Evolutionary conservation across 2,113 vertebrate genomes (phyloP).

Genomic region (Amblyornis subalaris): DNA sequence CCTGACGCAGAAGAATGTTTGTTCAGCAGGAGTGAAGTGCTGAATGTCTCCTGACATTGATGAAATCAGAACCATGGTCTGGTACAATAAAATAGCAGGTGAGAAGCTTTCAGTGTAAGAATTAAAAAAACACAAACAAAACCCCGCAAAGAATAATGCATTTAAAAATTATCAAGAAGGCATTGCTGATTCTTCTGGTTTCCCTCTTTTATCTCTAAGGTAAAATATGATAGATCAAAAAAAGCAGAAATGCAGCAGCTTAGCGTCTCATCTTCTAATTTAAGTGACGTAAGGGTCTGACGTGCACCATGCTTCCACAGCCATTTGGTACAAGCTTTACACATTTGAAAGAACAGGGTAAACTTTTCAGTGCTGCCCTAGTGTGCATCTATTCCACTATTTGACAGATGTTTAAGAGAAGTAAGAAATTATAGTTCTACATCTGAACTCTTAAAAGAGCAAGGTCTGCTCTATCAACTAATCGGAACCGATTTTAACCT

Average conservation of each 20-base stretch:
- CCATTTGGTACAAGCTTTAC: too few relatives aligned
- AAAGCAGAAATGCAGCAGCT: background rate
- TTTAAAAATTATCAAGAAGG: background rate
- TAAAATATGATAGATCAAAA: background rate
- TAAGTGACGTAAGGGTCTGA: background rate
- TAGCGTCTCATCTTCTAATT: background rate
- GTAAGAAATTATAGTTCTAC: rapidly evolving
- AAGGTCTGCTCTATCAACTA: background rate
- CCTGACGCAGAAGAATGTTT: background rate
- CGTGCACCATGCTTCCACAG: background rate
- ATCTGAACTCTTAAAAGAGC: background rate
- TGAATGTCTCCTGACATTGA: background rate
- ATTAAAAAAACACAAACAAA: background rate
- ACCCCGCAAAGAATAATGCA: rapidly evolving
- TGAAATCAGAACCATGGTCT: background rate
- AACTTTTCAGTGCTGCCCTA: background rate
- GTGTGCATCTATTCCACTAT: too few relatives aligned
- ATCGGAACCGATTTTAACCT: background rate
- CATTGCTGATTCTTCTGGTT: background rate
- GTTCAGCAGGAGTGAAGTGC: background rate
- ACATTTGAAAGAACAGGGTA: background rate
- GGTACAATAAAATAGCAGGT: background rate
- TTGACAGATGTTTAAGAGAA: background rate
- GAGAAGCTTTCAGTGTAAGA: background rate
- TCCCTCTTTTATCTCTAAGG: background rate